Evolutionary conservation across 35 echinoderm and acorn worm genomes (phyloP).

Genomic region (Heliocidaris tuberculata): DNA sequence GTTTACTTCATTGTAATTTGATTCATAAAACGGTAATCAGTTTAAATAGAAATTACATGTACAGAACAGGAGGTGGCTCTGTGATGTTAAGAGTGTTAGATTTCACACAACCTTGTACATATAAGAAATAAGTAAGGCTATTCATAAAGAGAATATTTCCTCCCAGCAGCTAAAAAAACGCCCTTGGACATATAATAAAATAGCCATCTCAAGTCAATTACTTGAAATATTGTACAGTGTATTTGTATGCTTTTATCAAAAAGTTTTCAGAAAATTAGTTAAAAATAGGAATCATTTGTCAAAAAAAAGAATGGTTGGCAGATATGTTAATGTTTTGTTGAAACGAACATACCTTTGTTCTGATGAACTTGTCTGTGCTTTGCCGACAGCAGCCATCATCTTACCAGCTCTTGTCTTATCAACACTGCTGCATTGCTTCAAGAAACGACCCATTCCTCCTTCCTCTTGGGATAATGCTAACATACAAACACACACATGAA

Average conservation of each 20-base stretch:
- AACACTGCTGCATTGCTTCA: constrained; percentile 83
- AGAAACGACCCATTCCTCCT: constrained; percentile 94
- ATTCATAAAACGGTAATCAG: background rate
- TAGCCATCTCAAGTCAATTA: too few species aligned
- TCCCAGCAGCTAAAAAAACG: too few species aligned
- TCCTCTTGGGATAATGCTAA: constrained; percentile 92
- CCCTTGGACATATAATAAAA: too few species aligned
- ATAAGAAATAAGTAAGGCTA: too few species aligned
- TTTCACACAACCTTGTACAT: background rate
- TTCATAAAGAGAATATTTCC: too few species aligned
- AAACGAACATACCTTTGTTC: constrained; percentile 79
- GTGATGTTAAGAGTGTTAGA: background rate
- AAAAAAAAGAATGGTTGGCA: too few species aligned
- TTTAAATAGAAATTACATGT: background rate
- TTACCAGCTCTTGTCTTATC: constrained; percentile 99
- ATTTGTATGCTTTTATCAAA: too few species aligned
- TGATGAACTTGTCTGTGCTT: constrained; percentile 96
- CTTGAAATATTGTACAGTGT: too few species aligned
- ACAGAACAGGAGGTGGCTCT: background rate
- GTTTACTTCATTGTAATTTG: background rate
- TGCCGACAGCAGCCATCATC: constrained; percentile 99
- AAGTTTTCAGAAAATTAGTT: too few species aligned
- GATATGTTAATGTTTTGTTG: too few species aligned
- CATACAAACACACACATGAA: background rate
- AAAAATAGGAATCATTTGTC: too few species aligned